phyloP scores from a whole-genome alignment of 64 coral and sea anemone species.

The Acropora tenuis region DNA sequence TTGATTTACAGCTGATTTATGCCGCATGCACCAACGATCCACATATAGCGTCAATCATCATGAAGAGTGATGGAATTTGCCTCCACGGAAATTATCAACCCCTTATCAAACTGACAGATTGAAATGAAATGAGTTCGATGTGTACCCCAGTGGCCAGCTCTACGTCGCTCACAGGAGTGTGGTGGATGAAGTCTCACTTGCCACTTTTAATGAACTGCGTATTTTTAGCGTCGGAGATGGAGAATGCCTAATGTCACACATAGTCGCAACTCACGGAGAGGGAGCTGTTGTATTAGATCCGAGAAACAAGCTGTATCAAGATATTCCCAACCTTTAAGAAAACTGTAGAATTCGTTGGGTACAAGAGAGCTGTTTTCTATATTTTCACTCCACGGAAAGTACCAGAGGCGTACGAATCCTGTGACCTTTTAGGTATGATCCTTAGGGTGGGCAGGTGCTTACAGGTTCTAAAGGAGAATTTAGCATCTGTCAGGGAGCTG shows the following conservation, averaged over 20 bases:
- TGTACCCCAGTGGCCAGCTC: conserved; percentile 10
- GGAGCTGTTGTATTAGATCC: conserved; percentile 33
- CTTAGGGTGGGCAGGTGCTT: conserved; percentile 22
- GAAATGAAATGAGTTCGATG: conserved; percentile 29
- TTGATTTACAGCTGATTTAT: conserved; percentile 12
- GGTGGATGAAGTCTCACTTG: conserved; percentile 22
- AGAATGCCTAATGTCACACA: conserved; percentile 22
- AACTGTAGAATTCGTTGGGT: conserved; percentile 23
- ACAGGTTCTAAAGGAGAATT: conserved; percentile 40
- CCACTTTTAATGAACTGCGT: not conserved
- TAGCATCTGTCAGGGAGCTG: conserved; percentile 48
- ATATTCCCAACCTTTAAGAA: conserved; percentile 54
- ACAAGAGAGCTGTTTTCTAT: conserved; percentile 4
- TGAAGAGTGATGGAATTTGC: conserved; percentile 31
- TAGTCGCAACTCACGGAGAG: not conserved
- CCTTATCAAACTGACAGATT: conserved; percentile 35
- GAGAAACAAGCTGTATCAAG: conserved; percentile 35
- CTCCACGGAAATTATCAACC: conserved; percentile 16
- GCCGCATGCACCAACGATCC: not conserved
- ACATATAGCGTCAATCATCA: conserved; percentile 13
- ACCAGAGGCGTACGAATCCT: not conserved
- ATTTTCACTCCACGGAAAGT: conserved; percentile 9
- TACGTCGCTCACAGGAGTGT: conserved; percentile 4
- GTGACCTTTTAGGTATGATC: too few relatives aligned
- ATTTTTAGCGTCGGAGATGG: not conserved